Evolutionary conservation across 1,140 invertebrate species (phyloP).

Genomic region (Papilio xuthus): DNA sequence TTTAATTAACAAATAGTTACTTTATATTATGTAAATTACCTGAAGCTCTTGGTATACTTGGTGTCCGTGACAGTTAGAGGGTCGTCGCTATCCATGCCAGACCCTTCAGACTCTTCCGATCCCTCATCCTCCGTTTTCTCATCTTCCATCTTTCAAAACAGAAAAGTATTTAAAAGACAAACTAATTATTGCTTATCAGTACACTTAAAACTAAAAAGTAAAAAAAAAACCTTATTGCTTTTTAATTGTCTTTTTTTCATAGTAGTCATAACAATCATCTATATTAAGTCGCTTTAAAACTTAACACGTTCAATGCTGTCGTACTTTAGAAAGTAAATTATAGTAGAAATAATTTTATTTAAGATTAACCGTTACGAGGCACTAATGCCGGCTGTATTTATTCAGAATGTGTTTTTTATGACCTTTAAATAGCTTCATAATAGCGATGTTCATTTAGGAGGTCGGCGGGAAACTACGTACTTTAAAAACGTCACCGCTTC

Average conservation of each 20-base stretch:
- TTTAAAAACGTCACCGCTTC: constrained; percentile 3
- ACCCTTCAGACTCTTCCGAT: constrained; percentile 78
- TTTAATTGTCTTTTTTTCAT: constrained; percentile 3
- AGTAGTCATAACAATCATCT: not conserved
- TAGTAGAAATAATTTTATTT: too few species aligned
- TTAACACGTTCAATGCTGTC: not conserved
- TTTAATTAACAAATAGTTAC: too few species aligned
- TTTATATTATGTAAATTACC: constrained; percentile 65
- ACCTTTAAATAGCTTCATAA: not conserved
- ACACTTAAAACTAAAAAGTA: not conserved
- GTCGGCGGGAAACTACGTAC: not conserved
- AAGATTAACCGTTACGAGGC: not conserved
- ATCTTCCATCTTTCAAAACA: constrained; percentile 63
- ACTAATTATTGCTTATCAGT: not conserved
- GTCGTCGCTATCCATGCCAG: constrained; percentile 82
- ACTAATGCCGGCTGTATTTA: not conserved
- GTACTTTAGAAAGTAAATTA: not conserved
- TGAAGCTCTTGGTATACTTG: constrained; percentile 90
- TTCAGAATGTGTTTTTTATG: not conserved
- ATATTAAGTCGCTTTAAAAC: not conserved
- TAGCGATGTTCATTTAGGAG: not conserved
- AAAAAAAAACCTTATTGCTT: not conserved
- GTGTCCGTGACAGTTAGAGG: constrained; percentile 85
- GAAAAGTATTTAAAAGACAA: not conserved
- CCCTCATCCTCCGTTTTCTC: constrained; percentile 58